These are phyloP conservation scores for Ischnus inquisitorius DNA, from an alignment of 2,888 invertebrate genomes.

Conservation along the genomic window DNA sequence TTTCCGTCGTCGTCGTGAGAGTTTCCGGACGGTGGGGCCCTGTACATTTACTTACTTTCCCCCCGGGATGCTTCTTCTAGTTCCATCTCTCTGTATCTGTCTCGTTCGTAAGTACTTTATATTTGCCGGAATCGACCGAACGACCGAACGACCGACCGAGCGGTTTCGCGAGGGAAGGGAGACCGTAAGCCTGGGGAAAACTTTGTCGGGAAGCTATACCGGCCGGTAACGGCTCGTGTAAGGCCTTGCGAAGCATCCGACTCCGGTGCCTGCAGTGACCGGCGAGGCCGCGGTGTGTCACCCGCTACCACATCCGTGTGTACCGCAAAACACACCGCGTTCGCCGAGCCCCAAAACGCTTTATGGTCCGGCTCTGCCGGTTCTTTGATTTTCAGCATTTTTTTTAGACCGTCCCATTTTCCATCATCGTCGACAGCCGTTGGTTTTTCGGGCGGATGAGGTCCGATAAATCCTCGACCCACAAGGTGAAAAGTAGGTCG, in stretches of 20 bases:
- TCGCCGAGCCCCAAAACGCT: constrained; percentile 37
- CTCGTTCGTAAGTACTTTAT: constrained; percentile 10
- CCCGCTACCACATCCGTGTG: constrained; percentile 46
- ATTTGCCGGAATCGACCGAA: constrained; percentile 44
- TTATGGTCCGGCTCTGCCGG: constrained; percentile 23
- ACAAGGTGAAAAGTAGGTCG: no score
- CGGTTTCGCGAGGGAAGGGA: constrained; percentile 7
- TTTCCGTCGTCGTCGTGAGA: constrained; percentile 53
- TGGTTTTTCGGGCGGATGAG: constrained; percentile 8
- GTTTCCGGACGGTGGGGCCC: constrained; percentile 36
- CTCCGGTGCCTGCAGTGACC: constrained; percentile 33
- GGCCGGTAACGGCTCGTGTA: constrained; percentile 24
- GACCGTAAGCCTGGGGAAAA: constrained; percentile 52
- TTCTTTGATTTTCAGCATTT: constrained; percentile 24
- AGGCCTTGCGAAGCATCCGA: constrained; percentile 33
- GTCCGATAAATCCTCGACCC: not conserved
- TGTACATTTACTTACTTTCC: constrained; percentile 35
- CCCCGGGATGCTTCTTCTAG: constrained; percentile 22
- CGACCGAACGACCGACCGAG: constrained; percentile 42
- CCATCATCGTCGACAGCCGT: constrained; percentile 19
- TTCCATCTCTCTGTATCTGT: constrained; percentile 24
- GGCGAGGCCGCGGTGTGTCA: constrained; percentile 55
- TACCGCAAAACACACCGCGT: constrained; percentile 43
- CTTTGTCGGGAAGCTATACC: constrained; percentile 45
- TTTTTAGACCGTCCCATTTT: not conserved